Evolutionary conservation across 2,888 invertebrate genomes (phyloP).

Genomic region (Drosophila rubida): DNA sequence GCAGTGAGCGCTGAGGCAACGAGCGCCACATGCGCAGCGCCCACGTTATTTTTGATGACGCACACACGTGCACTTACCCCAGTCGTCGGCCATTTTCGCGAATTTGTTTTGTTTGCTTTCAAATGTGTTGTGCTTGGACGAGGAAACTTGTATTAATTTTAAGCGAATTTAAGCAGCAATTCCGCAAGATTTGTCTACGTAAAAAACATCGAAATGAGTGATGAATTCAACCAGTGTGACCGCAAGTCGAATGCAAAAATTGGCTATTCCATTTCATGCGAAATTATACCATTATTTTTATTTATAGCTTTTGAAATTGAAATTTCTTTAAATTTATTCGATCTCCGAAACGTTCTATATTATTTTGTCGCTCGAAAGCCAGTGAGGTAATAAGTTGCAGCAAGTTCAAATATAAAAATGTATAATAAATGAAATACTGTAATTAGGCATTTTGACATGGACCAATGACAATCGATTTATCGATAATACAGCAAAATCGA

Average conservation of each 20-base stretch:
- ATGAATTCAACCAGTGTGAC: slow-evolving; percentile 15
- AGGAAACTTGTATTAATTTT: slow-evolving; percentile 34
- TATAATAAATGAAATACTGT: too few relatives aligned
- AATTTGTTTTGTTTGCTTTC: slow-evolving; percentile 29
- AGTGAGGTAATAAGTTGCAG: neutral
- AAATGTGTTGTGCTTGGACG: slow-evolving; percentile 31
- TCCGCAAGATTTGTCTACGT: slow-evolving; percentile 47
- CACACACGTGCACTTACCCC: slow-evolving; percentile 86
- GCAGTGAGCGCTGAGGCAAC: slow-evolving; percentile 3
- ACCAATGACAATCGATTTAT: neutral
- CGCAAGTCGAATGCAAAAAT: neutral
- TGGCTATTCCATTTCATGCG: neutral
- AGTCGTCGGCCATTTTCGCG: slow-evolving; percentile 88
- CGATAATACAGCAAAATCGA: neutral
- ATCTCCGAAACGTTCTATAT: neutral
- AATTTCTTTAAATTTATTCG: neutral
- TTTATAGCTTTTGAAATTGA: too few relatives aligned
- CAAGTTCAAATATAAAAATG: neutral
- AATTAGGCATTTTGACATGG: neutral
- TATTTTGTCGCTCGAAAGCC: neutral
- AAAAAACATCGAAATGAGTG: slow-evolving; percentile 53
- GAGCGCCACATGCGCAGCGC: slow-evolving; percentile 70
- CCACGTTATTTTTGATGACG: slow-evolving; percentile 55
- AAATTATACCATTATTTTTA: neutral
- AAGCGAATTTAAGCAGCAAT: slow-evolving; percentile 46